Conservation (phyloP, 2,113 vertebrate species). For the Conger conger region DNA sequence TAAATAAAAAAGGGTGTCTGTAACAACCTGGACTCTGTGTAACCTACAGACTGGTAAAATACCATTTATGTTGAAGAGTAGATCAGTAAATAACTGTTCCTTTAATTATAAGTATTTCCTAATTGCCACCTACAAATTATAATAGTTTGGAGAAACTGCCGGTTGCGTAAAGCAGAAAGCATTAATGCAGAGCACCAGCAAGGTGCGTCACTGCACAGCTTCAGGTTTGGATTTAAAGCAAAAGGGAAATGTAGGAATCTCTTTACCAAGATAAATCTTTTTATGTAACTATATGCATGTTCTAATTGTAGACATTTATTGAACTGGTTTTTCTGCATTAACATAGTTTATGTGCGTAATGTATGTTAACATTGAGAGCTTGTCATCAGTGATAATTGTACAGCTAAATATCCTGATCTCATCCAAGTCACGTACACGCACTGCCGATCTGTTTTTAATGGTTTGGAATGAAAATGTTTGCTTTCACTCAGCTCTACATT, state of each 20-base stretch:
- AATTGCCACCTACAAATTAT: conserved; percentile 14
- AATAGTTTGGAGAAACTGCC: not conserved
- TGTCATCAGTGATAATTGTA: too few relatives aligned
- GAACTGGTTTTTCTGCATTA: too few relatives aligned
- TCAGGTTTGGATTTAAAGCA: too few relatives aligned
- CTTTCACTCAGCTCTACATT: not conserved
- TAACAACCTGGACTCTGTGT: not conserved
- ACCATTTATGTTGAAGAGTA: not conserved
- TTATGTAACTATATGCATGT: too few relatives aligned
- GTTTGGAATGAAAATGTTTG: not conserved
- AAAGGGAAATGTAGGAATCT: not conserved
- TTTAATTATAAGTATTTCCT: not conserved
- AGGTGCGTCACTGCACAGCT: not conserved
- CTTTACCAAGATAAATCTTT: not conserved
- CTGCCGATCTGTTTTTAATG: not conserved
- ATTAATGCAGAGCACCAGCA: not conserved
- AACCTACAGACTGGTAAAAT: not conserved
- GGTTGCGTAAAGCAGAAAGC: not conserved
- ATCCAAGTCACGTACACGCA: too few relatives aligned
- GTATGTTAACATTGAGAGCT: too few relatives aligned
- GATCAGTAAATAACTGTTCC: not conserved
- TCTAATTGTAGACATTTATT: too few relatives aligned
- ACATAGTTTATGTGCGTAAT: too few relatives aligned
- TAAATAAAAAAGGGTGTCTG: not conserved
- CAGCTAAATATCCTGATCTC: too few relatives aligned